Conservation (phyloP, 2,113 vertebrate species). For the Siniperca knerii region DNA sequence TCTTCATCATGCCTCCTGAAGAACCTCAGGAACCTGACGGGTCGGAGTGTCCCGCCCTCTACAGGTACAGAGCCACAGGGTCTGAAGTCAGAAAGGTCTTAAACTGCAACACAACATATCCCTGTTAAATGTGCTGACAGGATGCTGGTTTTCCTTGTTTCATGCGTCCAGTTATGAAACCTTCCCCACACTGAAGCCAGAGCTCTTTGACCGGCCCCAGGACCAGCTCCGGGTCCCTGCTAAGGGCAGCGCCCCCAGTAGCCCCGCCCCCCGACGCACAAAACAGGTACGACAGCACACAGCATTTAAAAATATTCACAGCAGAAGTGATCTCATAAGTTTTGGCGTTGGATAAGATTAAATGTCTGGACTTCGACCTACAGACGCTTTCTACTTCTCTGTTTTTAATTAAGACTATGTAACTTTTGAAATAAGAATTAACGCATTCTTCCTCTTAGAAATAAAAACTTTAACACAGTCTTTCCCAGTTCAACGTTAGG, state of each 20-base stretch:
- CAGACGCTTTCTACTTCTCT: too few species aligned
- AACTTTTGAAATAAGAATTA: too few species aligned
- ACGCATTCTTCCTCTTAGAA: too few species aligned
- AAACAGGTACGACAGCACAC: slow-evolving; percentile 87
- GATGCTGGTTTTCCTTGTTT: background rate
- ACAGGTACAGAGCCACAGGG: slow-evolving; percentile 81
- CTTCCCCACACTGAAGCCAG: slow-evolving; percentile 87
- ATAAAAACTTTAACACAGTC: too few species aligned
- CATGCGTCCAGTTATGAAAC: slow-evolving; percentile 87
- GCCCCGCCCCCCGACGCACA: slow-evolving; percentile 93
- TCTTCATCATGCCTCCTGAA: slow-evolving; percentile 95
- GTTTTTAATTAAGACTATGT: too few species aligned
- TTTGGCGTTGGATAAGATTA: too few species aligned
- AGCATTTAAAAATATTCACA: background rate
- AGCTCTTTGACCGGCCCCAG: slow-evolving; percentile 90
- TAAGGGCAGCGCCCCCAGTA: slow-evolving; percentile 91
- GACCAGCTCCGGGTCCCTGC: slow-evolving; percentile 88
- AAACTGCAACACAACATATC: background rate
- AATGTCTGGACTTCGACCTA: too few species aligned
- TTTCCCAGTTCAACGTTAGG: too few species aligned
- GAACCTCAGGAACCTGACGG: slow-evolving; percentile 87
- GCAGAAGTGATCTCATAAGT: too few species aligned
- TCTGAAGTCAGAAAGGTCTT: background rate
- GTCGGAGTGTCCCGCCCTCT: slow-evolving; percentile 83
- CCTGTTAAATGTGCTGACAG: accelerated